Conservation (phyloP, 2,888 invertebrate species). For the Linnaemya tessellans region DNA sequence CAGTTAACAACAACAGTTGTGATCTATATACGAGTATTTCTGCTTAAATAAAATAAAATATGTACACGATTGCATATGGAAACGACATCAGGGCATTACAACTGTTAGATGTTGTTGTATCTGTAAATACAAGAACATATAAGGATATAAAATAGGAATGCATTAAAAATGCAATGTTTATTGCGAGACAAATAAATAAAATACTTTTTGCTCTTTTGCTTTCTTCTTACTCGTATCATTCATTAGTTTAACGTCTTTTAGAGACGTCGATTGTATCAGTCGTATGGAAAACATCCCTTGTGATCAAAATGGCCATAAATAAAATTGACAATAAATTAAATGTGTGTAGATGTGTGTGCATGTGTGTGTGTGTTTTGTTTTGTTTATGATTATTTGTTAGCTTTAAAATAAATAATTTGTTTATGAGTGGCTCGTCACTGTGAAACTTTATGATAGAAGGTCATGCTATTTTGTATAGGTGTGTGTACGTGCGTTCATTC, state of each 20-base stretch:
- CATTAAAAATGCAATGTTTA: slow-evolving; percentile 62
- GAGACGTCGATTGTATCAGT: slow-evolving; percentile 15
- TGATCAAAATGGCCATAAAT: slow-evolving; percentile 66
- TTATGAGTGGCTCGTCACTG: slow-evolving; percentile 58
- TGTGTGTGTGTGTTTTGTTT: not conserved
- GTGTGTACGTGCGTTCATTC: not conserved
- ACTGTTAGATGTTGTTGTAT: not conserved
- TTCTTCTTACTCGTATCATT: not conserved
- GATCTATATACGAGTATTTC: slow-evolving; percentile 7
- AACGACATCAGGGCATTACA: slow-evolving; percentile 16
- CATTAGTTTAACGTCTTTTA: slow-evolving; percentile 7
- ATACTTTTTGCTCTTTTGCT: not conserved
- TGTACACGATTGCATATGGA: not conserved
- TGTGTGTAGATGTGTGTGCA: not conserved
- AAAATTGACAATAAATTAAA: slow-evolving; percentile 51
- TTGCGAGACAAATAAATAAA: slow-evolving; percentile 40
- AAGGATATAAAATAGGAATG: slow-evolving; percentile 34
- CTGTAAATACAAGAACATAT: slow-evolving; percentile 31
- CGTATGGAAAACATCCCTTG: slow-evolving; percentile 47
- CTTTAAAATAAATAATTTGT: slow-evolving; percentile 67
- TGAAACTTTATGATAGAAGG: slow-evolving; percentile 50
- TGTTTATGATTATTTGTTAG: slow-evolving; percentile 63
- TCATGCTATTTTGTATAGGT: slow-evolving; percentile 9
- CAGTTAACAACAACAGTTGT: slow-evolving; percentile 30
- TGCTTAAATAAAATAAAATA: not conserved